Percentiles rank a stretch among this genome's conserved stretches.
phyloP scores from a whole-genome alignment of 1,140 invertebrate genomes.

The Leptoteleia sp. region DNA sequence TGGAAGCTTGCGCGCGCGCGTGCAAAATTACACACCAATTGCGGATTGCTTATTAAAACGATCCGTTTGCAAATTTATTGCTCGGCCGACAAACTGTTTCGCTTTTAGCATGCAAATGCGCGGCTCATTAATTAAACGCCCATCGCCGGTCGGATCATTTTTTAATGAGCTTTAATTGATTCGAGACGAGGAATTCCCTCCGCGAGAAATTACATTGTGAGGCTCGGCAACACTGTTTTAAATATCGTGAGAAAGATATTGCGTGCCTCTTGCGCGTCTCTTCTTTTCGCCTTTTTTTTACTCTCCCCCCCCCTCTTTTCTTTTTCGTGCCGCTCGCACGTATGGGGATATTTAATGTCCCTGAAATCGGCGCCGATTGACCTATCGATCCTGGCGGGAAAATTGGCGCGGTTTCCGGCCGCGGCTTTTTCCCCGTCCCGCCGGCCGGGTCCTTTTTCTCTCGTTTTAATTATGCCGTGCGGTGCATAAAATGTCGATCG shows the following conservation, averaged over 20 bases:
- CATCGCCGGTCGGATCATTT: constrained; percentile 10
- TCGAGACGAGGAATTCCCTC: constrained; percentile 42
- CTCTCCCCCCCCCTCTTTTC: too few relatives aligned
- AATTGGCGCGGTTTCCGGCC: constrained; percentile 54
- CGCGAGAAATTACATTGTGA: constrained; percentile 22
- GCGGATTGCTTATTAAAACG: constrained; percentile 51
- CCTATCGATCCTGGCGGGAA: constrained; percentile 53
- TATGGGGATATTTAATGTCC: constrained; percentile 51
- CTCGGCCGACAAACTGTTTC: constrained; percentile 43
- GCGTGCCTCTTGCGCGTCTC: constrained; percentile 29
- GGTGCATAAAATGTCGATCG: constrained; percentile 52
- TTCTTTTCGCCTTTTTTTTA: too few relatives aligned
- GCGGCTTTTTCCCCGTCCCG: not conserved
- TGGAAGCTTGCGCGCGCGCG: constrained; percentile 42
- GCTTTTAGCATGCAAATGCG: constrained; percentile 47
- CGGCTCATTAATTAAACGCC: constrained; percentile 38
- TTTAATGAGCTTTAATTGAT: constrained; percentile 41
- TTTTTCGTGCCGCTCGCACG: too few relatives aligned
- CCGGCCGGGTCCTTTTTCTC: constrained; percentile 23
- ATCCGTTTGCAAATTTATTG: constrained; percentile 44
- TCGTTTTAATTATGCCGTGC: constrained; percentile 56
- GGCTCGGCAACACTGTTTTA: constrained; percentile 25
- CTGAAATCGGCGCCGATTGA: constrained; percentile 49
- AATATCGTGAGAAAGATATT: constrained; percentile 52
- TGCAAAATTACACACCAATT: constrained; percentile 50